These are phyloP conservation scores for Caenorhabditis sulstoni DNA, from an alignment of 2,888 invertebrate genomes.

Conservation along the genomic window DNA sequence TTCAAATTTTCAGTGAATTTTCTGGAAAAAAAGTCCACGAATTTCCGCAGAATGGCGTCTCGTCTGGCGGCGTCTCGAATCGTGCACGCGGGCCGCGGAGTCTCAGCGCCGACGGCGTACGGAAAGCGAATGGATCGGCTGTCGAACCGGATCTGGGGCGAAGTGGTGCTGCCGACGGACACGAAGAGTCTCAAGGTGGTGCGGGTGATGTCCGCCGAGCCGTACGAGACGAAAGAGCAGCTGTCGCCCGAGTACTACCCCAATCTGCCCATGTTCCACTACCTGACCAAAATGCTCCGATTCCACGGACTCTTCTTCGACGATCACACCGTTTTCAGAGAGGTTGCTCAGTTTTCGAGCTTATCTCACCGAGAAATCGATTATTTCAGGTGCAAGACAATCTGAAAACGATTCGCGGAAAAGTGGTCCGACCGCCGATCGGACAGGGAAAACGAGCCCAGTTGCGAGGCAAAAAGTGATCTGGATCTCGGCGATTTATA, in stretches of 20 bases:
- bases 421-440: conserved; percentile 76
- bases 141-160: conserved; percentile 66
- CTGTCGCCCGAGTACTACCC: conserved; percentile 77
- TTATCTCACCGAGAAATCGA: not conserved
- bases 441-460: conserved; percentile 78
- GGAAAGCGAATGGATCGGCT: conserved; percentile 78
- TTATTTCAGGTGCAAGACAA: conserved; percentile 71
- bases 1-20: no score
- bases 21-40: no score
- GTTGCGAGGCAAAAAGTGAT: conserved; percentile 71
- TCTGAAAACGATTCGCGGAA: conserved; percentile 76
- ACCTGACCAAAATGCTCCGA: conserved; percentile 79
- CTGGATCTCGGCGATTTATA: conserved; percentile 17
- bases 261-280: conserved; percentile 80
- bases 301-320: conserved; percentile 79
- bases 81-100: conserved; percentile 69
- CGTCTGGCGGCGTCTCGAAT: conserved; percentile 72
- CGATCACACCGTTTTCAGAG: conserved; percentile 79
- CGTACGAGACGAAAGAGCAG: conserved; percentile 74
- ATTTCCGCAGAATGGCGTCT: conserved; percentile 23
- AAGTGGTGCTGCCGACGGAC: conserved; percentile 74
- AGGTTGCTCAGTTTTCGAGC: conserved; percentile 45
- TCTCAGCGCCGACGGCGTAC: conserved; percentile 71
- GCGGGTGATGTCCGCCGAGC: conserved; percentile 78
- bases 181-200: conserved; percentile 71